These are phyloP conservation scores for Rhadina sibilatrix DNA, from an alignment of 2,113 vertebrate species.

Conservation along the genomic window DNA sequence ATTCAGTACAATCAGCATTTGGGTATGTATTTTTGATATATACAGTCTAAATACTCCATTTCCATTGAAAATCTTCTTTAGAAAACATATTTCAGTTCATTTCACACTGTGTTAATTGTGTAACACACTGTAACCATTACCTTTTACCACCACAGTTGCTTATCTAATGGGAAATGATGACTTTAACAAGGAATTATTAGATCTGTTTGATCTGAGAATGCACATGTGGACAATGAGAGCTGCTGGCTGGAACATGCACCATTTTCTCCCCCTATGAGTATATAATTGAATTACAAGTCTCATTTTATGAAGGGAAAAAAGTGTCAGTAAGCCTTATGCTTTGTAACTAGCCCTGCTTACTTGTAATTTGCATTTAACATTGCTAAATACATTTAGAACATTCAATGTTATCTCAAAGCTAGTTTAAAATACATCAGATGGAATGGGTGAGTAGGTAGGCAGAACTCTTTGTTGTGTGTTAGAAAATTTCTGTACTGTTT, in stretches of 20 bases:
- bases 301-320: slow-evolving; percentile 46
- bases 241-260: slow-evolving; percentile 66
- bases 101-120: slow-evolving; percentile 77
- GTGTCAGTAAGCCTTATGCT: not conserved
- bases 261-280: slow-evolving; percentile 55
- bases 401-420: not conserved
- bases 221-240: slow-evolving; percentile 64
- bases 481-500: not conserved
- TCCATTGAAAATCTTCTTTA: slow-evolving; percentile 58
- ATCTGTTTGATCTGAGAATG: slow-evolving; percentile 71
- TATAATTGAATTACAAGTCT: slow-evolving; percentile 69
- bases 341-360: not conserved
- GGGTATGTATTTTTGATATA: not conserved
- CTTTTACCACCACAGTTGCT: slow-evolving; percentile 73
- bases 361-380: not conserved
- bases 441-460: not conserved
- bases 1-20: not conserved
- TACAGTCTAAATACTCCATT: slow-evolving; percentile 14
- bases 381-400: not conserved
- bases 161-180: slow-evolving; percentile 76
- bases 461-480: not conserved
- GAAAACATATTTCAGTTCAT: slow-evolving; percentile 73
- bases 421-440: not conserved
- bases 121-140: slow-evolving; percentile 76
- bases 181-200: slow-evolving; percentile 77